Evolutionary conservation across 2,797 vertebrate genomes (phyloP), one percentile per base, ranked within the genome.

Genomic region (Hyperoplus immaculatus): DNA sequence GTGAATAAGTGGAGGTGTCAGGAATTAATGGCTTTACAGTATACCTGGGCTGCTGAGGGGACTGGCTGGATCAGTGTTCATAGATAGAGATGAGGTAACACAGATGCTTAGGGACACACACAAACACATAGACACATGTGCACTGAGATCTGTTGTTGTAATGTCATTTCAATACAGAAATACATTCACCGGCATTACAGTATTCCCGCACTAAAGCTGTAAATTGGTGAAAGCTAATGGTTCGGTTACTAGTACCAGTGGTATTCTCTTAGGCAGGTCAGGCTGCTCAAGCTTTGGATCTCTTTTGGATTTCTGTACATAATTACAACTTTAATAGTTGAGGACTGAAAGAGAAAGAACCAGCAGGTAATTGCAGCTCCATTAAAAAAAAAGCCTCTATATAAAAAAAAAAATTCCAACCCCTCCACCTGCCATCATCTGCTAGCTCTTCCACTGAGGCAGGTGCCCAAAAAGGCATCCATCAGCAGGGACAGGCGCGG

Each of bases 401-500:
- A 67, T 60, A 39, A 41, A 38, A 62, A 75, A n/a, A 75, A 70
- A n/a, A 82, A 71, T 78, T 9, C 62, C 58, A 51, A 21, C 2
- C 56, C 42, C 62, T 21, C 21, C 42, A 47, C 71, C 38, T 3
- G 8, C 41, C 77, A 72, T 88, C 87, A 92, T 88, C 84, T 90
- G 89, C 79, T 80, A 13, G 69, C 49, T 77, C 83, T 14, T 50
- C 78, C 59, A 45, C 79, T 45, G 67, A 84, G 84, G 87, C 82
- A 81, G 80, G 78, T 54, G 83, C 82, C 72, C 77, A 68, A 80
- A 77, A 74, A 78, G 29, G 67, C 82, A 90, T 89, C 82, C 72
- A 87, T 94, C 90, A 91, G 83, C 57, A 47, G 60, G 81, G 77
- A 79, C 76, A 60, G 82, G 68, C 47, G 7, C 57, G 82, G 21